These are phyloP conservation scores for Melanerpes formicivorus DNA, from an alignment of 2,113 vertebrate genomes.

Conservation along the genomic window DNA sequence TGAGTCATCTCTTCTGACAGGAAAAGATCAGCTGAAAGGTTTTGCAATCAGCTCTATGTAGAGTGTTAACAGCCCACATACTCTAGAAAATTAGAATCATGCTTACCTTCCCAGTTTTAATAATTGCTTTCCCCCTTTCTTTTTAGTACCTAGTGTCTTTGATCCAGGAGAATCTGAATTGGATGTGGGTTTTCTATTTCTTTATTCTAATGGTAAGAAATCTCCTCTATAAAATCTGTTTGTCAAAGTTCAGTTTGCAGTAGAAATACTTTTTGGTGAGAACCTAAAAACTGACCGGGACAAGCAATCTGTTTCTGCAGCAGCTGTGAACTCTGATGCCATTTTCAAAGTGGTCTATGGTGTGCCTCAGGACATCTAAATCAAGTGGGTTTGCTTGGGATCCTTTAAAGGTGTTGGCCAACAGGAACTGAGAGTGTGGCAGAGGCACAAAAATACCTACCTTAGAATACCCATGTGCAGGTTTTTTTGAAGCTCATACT, in stretches of 20 bases:
- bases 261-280: neutral
- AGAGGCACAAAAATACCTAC: neutral
- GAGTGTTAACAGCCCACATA: neutral
- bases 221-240: neutral
- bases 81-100: neutral
- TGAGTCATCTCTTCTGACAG: constrained; percentile 39
- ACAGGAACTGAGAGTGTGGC: neutral
- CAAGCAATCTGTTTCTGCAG: neutral
- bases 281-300: neutral
- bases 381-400: neutral
- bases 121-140: neutral
- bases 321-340: neutral
- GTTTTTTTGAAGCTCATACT: neutral
- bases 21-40: constrained; percentile 38
- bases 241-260: neutral
- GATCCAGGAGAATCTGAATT: constrained; percentile 89
- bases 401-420: neutral
- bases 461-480: neutral
- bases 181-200: constrained; percentile 97
- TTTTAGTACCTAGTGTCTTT: constrained; percentile 92
- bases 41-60: constrained; percentile 9
- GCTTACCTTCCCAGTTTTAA: neutral
- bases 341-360: neutral
- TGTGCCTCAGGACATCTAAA: neutral
- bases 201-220: constrained; percentile 95